Percentiles rank a stretch among this genome's conserved stretches.
These are phyloP conservation scores for Junonia oenone DNA, from an alignment of 2,888 invertebrate genomes.

Conservation along the genomic window DNA sequence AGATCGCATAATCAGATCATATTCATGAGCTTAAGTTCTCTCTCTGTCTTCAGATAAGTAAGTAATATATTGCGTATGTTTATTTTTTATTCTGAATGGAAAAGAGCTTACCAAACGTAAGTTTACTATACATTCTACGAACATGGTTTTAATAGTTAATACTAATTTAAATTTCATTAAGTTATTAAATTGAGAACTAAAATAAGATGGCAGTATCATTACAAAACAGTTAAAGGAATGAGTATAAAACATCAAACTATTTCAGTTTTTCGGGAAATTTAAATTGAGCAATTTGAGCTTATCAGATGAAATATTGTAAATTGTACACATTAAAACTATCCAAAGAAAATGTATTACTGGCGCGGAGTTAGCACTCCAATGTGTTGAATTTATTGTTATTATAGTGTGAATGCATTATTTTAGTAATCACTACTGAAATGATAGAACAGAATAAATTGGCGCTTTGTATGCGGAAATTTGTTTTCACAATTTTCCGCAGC, in stretches of 20 bases:
- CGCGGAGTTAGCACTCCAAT: slow-evolving; percentile 6
- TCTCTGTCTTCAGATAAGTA: neutral
- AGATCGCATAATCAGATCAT: slow-evolving; percentile 54
- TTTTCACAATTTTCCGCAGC: no score
- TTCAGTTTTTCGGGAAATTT: neutral
- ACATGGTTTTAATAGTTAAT: no score
- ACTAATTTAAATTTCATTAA: no score
- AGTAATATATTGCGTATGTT: neutral
- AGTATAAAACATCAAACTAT: no score
- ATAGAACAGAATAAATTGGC: neutral
- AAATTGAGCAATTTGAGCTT: neutral
- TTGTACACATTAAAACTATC: neutral
- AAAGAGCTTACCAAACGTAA: no score
- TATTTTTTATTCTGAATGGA: neutral
- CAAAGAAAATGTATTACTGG: neutral
- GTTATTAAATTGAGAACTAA: no score
- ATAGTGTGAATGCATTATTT: neutral
- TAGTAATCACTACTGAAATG: neutral
- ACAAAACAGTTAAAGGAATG: no score
- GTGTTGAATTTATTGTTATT: slow-evolving; percentile 17
- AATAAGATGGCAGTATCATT: no score
- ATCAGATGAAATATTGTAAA: neutral
- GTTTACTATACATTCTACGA: no score
- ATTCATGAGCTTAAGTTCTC: slow-evolving; percentile 38
- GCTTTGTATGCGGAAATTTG: no score